These are phyloP conservation scores for Rhagonycha fulva DNA, from an alignment of 2,888 invertebrate species.

Conservation along the genomic window DNA sequence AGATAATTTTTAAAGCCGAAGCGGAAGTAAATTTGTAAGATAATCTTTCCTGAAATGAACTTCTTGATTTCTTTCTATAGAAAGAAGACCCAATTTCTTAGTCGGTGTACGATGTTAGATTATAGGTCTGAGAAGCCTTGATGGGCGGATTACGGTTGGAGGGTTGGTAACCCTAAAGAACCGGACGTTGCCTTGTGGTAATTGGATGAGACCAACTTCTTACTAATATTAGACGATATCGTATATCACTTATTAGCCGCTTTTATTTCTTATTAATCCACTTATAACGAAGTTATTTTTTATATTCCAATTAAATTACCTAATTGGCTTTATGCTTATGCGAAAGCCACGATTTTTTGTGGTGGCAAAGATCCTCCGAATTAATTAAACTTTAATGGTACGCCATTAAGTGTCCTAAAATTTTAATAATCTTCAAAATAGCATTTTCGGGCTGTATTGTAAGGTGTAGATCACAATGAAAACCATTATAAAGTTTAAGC, in stretches of 20 bases:
- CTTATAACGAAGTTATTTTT: conserved; percentile 30
- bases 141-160: conserved; percentile 41
- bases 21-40: background rate
- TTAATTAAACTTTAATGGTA: conserved; percentile 44
- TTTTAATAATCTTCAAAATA: conserved; percentile 45
- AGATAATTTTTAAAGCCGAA: background rate
- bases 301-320: background rate
- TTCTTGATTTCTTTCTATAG: conserved; percentile 7
- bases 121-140: conserved; percentile 46
- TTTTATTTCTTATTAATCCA: conserved; percentile 39
- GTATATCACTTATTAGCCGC: conserved; percentile 50
- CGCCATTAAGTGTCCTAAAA: conserved; percentile 41
- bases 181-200: conserved; percentile 46
- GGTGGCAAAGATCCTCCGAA: conserved; percentile 33
- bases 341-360: background rate
- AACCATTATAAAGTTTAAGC: conserved; percentile 35
- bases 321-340: conserved; percentile 19
- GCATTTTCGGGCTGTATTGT: conserved; percentile 27
- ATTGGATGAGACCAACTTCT: conserved; percentile 52
- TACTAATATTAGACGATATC: conserved; percentile 49
- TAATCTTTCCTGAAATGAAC: conserved; percentile 2
- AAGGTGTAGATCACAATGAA: conserved; percentile 39
- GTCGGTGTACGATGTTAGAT: conserved; percentile 40
- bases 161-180: conserved; percentile 50
- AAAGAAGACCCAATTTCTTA: conserved; percentile 27